Base-by-base conservation (phyloP, 1,140 invertebrate genomes). In the Drosophila repleta region DNA sequence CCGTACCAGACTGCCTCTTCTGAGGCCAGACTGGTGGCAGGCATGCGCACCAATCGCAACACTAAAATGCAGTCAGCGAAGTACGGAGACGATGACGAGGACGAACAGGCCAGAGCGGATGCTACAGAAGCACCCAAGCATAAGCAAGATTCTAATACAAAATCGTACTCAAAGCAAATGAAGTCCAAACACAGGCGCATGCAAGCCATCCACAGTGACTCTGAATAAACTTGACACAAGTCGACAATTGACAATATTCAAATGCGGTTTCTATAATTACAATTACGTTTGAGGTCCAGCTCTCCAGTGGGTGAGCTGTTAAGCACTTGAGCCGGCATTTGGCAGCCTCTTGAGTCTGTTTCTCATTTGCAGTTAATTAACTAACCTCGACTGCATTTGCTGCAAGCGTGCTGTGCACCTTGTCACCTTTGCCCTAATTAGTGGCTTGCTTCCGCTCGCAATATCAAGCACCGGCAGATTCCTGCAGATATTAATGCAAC, bases 21-120 rank as follows among this genome's bases (percentile, higher is more conserved):
- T 1, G n/a, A 20, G 17, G 32, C 10, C 2, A 29, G 24, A 5
- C n/a, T 1, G 1, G 3, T 6, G 10, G 10, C 10, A 2, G 75
- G 66, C 17, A 26, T 71, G 49, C 74, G 66, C 43, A 66, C 61
- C 8, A 72, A 76, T 46, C 73, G 61, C 13, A 71, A 77, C 35
- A 21, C 15, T 8, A 45, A 43, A n/a, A 10, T 39, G 3, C 49
- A 51, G 20, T 24, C 35, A 1, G 10, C 7, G 13, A 46, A 35
- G n/a, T 35, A 66, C 5, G 60, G 60, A n/a, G 51, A 21, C 0
- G 52, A 29, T 4, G 74, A 60, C n/a, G 39, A 46, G 1, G 51
- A 18, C 0, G 55, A 51, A 7, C 20, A 17, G 5, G 26, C 4
- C 11, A 37, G 11, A 37, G 0, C 17, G 43, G 6, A 15, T 13